Evolutionary conservation across 64 coral and sea anemone species (phyloP).

Genomic region (Stichodactyla mertensii): DNA sequence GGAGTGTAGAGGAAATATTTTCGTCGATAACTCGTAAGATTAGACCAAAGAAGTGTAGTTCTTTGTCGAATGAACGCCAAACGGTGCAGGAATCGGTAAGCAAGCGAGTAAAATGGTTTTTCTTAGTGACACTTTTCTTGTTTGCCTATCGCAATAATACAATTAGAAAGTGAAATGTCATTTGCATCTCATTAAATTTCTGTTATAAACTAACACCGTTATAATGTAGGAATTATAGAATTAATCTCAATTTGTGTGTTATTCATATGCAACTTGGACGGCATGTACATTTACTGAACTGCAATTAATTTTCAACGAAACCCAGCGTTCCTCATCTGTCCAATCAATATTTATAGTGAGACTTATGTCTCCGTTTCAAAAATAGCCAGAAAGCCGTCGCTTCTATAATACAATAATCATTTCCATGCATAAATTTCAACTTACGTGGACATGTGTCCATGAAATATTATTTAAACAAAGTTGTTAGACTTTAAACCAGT

Average conservation of each 20-base stretch:
- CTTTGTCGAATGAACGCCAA: background rate
- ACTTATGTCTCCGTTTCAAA: background rate
- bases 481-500: too few relatives aligned
- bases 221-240: background rate
- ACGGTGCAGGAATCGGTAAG: background rate
- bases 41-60: background rate
- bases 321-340: background rate
- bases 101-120: background rate
- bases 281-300: background rate
- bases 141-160: background rate
- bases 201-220: background rate
- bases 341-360: background rate
- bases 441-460: background rate
- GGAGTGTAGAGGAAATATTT: background rate
- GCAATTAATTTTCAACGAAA: background rate
- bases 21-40: background rate
- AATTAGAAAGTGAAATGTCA: background rate
- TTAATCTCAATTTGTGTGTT: background rate
- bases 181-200: conserved; percentile 2
- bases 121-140: background rate
- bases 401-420: background rate
- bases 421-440: background rate
- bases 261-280: background rate
- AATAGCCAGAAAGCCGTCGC: background rate
- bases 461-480: background rate